These are phyloP conservation scores for Dendrocopos noguchii DNA, from an alignment of 2,113 vertebrate genomes.

Conservation along the genomic window DNA sequence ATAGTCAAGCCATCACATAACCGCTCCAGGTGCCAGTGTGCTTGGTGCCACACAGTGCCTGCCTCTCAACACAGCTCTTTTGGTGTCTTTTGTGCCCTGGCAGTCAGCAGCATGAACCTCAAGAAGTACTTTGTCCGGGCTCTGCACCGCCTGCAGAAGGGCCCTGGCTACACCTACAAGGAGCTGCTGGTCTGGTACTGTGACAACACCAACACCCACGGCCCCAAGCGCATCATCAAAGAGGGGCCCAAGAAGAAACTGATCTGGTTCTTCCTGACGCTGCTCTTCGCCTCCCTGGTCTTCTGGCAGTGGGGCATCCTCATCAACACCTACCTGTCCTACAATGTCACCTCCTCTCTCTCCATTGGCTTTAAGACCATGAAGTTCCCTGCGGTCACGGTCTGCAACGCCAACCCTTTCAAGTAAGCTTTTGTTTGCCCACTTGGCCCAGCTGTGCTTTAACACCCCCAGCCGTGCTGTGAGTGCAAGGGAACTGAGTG, in stretches of 20 bases:
- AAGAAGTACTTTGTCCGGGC: constrained; percentile 75
- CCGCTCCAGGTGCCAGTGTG: fast-evolving
- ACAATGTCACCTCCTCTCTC: constrained; percentile 77
- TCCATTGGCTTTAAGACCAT: constrained; percentile 82
- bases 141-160: constrained; percentile 83
- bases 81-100: too few relatives aligned
- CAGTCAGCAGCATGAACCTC: constrained; percentile 68
- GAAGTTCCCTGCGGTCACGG: constrained; percentile 81
- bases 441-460: fast-evolving
- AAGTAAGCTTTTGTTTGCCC: constrained; percentile 62
- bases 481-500: fast-evolving
- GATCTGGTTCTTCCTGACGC: constrained; percentile 79
- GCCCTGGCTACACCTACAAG: constrained; percentile 82
- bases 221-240: constrained; percentile 83
- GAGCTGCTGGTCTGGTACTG: constrained; percentile 87
- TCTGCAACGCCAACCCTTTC: constrained; percentile 84
- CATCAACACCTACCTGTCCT: constrained; percentile 82
- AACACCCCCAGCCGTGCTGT: too few relatives aligned
- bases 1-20: fast-evolving
- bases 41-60: background rate
- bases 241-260: constrained; percentile 85
- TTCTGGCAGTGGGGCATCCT: constrained; percentile 84
- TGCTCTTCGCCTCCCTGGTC: constrained; percentile 80
- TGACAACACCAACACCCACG: constrained; percentile 85
- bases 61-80: background rate